Percentiles rank a stretch among this genome's conserved stretches.
Evolutionary conservation across 2,888 invertebrate species (phyloP).

Genomic region (Euplagia quadripunctaria): DNA sequence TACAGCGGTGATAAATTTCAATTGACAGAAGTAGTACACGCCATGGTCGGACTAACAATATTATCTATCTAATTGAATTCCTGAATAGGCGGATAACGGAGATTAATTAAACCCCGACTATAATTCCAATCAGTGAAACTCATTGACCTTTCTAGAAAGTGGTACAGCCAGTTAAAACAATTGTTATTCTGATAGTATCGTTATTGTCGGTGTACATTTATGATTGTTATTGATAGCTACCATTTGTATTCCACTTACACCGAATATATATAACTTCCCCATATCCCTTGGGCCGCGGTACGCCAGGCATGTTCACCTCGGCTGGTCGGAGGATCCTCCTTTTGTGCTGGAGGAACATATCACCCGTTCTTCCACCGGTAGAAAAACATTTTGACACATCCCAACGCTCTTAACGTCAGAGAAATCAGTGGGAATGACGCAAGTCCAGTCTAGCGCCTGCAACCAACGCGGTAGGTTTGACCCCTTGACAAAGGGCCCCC

Average conservation of each 20-base stretch:
- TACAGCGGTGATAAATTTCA: not conserved
- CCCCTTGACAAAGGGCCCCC: too few species aligned
- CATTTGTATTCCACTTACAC: not conserved
- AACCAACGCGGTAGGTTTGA: too few species aligned
- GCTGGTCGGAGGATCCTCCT: too few species aligned
- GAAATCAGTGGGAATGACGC: too few species aligned
- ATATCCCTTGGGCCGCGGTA: too few species aligned
- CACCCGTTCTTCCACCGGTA: too few species aligned
- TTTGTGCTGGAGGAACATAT: too few species aligned
- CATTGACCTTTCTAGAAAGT: conserved; percentile 32
- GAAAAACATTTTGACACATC: too few species aligned
- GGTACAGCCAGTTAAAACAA: conserved; percentile 12
- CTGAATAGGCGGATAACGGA: conserved; percentile 30
- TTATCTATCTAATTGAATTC: conserved; percentile 47
- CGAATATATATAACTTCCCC: too few species aligned
- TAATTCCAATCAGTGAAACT: conserved; percentile 34
- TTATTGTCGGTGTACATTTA: not conserved
- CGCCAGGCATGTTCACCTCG: too few species aligned
- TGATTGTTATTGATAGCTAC: not conserved
- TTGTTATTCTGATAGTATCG: not conserved
- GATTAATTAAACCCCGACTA: conserved; percentile 41
- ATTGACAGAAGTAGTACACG: conserved; percentile 21
- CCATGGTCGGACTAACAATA: conserved; percentile 37
- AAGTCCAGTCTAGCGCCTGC: too few species aligned
- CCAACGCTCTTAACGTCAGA: too few species aligned